Conservation (phyloP, 2,888 invertebrate genomes). For the Calliphora vomitoria region DNA sequence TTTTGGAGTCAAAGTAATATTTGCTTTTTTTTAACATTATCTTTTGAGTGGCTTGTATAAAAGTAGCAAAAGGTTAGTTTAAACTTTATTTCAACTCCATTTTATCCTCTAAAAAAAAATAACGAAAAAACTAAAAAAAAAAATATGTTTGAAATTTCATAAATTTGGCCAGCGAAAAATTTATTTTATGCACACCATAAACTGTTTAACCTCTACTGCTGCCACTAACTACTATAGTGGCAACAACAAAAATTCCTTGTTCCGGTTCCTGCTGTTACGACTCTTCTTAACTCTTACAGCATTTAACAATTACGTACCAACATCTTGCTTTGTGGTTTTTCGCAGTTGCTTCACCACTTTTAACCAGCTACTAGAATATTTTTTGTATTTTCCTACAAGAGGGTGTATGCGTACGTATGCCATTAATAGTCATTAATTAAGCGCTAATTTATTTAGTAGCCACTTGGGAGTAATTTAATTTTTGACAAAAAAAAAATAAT, state of each 20-base stretch:
- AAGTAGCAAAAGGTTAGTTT: constrained; percentile 18
- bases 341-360: constrained; percentile 1
- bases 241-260: neutral
- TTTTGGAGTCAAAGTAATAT: constrained; percentile 32
- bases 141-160: constrained; percentile 41
- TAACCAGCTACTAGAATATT: constrained; percentile 21
- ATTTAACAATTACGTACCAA: constrained; percentile 25
- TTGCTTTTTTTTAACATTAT: constrained; percentile 3
- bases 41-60: neutral
- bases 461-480: constrained; percentile 76
- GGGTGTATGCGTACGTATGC: constrained; percentile 66
- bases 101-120: constrained; percentile 4
- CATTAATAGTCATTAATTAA: constrained; percentile 76
- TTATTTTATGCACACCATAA: constrained; percentile 23
- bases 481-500: constrained; percentile 65
- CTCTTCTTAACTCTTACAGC: constrained; percentile 7
- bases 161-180: constrained; percentile 47
- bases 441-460: constrained; percentile 76
- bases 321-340: constrained; percentile 38
- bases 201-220: constrained; percentile 8
- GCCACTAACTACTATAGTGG: neutral
- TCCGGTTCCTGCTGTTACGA: constrained; percentile 17
- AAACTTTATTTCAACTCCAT: constrained; percentile 4
- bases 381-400: neutral
- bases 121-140: neutral